These are phyloP conservation scores for Oncorhynchus clarkii DNA, from an alignment of 2,113 vertebrate species.

Conservation along the genomic window DNA sequence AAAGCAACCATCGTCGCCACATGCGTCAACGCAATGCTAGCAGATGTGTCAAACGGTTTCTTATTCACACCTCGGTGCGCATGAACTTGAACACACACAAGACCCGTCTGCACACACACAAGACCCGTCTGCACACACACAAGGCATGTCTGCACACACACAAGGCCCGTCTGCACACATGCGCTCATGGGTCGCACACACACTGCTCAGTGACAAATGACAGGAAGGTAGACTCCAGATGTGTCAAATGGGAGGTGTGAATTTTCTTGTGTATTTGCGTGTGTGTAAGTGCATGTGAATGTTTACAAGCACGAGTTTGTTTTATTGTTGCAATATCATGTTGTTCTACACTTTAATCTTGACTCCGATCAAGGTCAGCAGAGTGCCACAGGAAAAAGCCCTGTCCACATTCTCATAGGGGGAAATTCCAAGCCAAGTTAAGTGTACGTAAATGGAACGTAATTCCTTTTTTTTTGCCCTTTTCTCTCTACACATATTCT, in stretches of 20 bases:
- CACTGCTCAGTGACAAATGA: constrained; percentile 22
- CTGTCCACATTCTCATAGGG: not conserved
- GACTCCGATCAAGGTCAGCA: not conserved
- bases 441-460: too few relatives aligned
- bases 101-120: not conserved
- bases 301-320: not conserved
- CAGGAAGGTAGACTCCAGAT: constrained; percentile 17
- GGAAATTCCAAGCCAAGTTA: too few relatives aligned
- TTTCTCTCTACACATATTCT: too few relatives aligned
- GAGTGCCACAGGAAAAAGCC: not conserved
- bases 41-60: constrained; percentile 69
- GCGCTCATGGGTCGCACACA: not conserved
- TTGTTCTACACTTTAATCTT: not conserved
- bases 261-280: too few relatives aligned
- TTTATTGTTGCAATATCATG: not conserved
- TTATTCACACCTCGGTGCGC: constrained; percentile 64
- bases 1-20: constrained; percentile 53
- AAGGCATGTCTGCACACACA: too few relatives aligned
- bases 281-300: not conserved
- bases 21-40: constrained; percentile 54
- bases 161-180: too few relatives aligned
- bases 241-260: constrained; percentile 15
- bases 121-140: not conserved
- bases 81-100: constrained; percentile 13
- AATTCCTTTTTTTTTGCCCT: too few relatives aligned